Evolutionary conservation across 2,797 vertebrate species (phyloP).

Genomic region (Eurystomus glaucurus): DNA sequence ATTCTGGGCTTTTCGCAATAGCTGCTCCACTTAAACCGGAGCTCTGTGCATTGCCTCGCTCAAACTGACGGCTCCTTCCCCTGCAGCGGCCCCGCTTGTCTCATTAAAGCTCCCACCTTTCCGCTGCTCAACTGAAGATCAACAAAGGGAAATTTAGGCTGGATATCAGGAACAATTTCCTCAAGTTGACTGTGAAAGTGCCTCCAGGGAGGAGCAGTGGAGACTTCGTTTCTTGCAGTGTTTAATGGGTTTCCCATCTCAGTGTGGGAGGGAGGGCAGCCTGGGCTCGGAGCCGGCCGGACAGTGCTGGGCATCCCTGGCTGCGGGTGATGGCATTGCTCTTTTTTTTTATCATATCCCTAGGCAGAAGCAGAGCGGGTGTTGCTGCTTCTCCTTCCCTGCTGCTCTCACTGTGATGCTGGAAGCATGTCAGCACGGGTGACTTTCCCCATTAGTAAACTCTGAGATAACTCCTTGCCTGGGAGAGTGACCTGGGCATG

Average conservation of each 20-base stretch:
- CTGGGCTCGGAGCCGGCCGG: fast-evolving
- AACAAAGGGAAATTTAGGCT: slow-evolving; percentile 65
- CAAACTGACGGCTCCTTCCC: slow-evolving; percentile 68
- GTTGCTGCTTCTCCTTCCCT: background rate
- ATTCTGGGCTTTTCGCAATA: slow-evolving; percentile 26
- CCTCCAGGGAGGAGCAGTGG: background rate
- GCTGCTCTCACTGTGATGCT: fast-evolving
- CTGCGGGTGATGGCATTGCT: fast-evolving
- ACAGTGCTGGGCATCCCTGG: background rate
- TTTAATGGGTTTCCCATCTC: slow-evolving; percentile 66
- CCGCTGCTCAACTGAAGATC: slow-evolving; percentile 64
- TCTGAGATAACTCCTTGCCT: slow-evolving; percentile 2
- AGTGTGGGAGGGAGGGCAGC: slow-evolving; percentile 16
- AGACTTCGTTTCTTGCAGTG: background rate
- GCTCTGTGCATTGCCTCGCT: slow-evolving; percentile 60
- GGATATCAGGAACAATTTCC: slow-evolving; percentile 70
- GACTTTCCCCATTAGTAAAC: slow-evolving; percentile 5
- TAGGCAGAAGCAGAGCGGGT: background rate
- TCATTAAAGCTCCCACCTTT: slow-evolving; percentile 75
- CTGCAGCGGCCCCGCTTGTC: slow-evolving; percentile 49
- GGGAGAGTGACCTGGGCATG: fast-evolving
- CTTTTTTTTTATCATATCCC: background rate
- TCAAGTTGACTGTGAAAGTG: slow-evolving; percentile 48
- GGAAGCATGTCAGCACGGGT: background rate
- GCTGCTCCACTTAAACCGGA: slow-evolving; percentile 32